Evolutionary conservation across 2,113 vertebrate species (phyloP), one percentile per base, ranked within the genome.

Genomic region (Rhegmatorhina hoffmannsi): DNA sequence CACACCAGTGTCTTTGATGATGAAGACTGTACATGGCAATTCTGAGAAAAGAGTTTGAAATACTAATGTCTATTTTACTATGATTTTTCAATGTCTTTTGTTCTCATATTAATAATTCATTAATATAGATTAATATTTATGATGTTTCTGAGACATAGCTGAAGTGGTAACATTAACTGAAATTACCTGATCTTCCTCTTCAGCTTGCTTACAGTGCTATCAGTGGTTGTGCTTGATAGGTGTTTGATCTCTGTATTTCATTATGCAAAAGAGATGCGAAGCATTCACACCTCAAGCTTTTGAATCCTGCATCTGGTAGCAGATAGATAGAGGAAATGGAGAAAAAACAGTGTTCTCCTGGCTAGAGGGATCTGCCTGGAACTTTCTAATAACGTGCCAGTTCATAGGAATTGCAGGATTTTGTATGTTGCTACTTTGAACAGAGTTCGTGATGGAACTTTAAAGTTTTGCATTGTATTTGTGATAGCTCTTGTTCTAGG

Each of bases 81-180:
- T 84, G 38, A 78, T 79, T 91, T 87, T 85, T 78, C 64, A 67
- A 2, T 62, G 26, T 52, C 79, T 76, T 20, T 52, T 43, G 70
- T 88, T 73, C 62, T 86, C 59, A n/a, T 63, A 83, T 86, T 76
- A 86, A 70, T 89, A 93, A 84, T 92, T 92, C 70, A 95, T 96
- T 84, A 86, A 86, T 77, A 43, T 14, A 46, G 62, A 92, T 90
- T 62, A 92, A 92, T 93, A 94, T 92, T 90, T 90, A 92, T 76
- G 13, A 29, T 63, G 43, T 88, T 94, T 95, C 76, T 74, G 60
- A 90, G 76, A 63, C 68, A 47, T 14, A 74, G 38, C 59, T 89
- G 79, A 89, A 77, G 46, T 47, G 72, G 46, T 89, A 74, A 89
- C 64, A 89, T 94, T 89, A 97, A 78, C 68, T 3, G 8, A 74